Percentiles rank a stretch among this genome's conserved stretches.
Conservation (phyloP, 2,797 vertebrate genomes). For the Microctenopoma steveboyesi region DNA sequence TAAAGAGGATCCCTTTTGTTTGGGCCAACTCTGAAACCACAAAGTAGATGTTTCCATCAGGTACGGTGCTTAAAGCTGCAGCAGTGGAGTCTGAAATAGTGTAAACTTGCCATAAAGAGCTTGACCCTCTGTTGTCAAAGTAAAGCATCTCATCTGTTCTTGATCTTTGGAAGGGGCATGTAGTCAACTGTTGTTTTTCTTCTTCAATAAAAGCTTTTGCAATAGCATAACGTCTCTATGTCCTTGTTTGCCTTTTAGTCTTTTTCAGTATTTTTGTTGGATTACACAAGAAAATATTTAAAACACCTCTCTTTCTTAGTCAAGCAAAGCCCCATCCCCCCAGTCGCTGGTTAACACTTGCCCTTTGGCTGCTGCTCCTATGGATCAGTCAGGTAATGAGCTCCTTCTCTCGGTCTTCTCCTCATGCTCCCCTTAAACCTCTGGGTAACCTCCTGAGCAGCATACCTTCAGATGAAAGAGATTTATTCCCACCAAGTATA, state of each 20-base stretch:
- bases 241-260: constrained; percentile 22
- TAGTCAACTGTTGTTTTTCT: constrained; percentile 52
- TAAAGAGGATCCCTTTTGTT: constrained; percentile 42
- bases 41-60: constrained; percentile 37
- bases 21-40: constrained; percentile 19
- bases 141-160: constrained; percentile 49
- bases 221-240: constrained; percentile 34
- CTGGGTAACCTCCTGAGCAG: constrained; percentile 47
- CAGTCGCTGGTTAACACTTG: constrained; percentile 40
- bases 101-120: constrained; percentile 21
- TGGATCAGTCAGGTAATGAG: constrained; percentile 59
- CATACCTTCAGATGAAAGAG: constrained; percentile 50
- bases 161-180: constrained; percentile 50
- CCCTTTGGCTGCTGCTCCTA: constrained; percentile 38
- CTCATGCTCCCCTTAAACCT: constrained; percentile 26
- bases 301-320: constrained; percentile 8
- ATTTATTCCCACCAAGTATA: constrained; percentile 37
- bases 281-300: constrained; percentile 3
- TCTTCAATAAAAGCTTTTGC: constrained; percentile 79
- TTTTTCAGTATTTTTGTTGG: constrained; percentile 17
- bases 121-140: constrained; percentile 36
- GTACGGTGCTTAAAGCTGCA: constrained; percentile 9
- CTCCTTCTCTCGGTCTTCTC: constrained; percentile 38
- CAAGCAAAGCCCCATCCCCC: not conserved
- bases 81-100: constrained; percentile 8